These are phyloP conservation scores for Zygaena filipendulae DNA, from an alignment of 2,888 invertebrate species.

Conservation along the genomic window DNA sequence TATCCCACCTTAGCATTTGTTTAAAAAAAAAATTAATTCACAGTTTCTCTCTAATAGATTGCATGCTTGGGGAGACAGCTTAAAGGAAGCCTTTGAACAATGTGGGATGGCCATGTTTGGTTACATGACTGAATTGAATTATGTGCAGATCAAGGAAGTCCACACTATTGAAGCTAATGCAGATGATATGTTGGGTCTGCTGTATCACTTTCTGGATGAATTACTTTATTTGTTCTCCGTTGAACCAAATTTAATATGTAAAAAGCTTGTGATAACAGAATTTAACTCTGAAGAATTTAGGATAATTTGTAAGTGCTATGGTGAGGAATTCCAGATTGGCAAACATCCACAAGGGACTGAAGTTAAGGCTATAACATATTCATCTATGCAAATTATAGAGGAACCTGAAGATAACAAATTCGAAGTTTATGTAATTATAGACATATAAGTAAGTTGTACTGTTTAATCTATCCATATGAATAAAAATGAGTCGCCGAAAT, in stretches of 20 bases:
- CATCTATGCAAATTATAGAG: constrained; percentile 95
- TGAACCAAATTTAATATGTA: constrained; percentile 89
- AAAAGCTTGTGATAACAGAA: constrained; percentile 87
- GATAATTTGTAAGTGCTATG: constrained; percentile 84
- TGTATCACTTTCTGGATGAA: constrained; percentile 96
- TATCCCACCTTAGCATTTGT: too few relatives aligned
- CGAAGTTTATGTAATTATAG: constrained; percentile 97
- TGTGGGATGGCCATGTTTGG: constrained; percentile 96
- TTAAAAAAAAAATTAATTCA: neutral
- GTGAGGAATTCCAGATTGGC: constrained; percentile 93
- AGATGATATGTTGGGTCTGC: constrained; percentile 86
- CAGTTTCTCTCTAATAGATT: constrained; percentile 62
- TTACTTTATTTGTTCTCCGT: constrained; percentile 91
- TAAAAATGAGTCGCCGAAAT: too few relatives aligned
- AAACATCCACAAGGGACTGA: constrained; percentile 98
- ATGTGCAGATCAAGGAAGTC: constrained; percentile 82
- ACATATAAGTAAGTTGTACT: constrained; percentile 88
- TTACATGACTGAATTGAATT: constrained; percentile 94
- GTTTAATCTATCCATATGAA: too few relatives aligned
- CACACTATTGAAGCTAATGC: constrained; percentile 89
- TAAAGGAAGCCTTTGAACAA: constrained; percentile 94
- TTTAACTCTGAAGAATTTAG: constrained; percentile 86
- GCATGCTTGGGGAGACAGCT: constrained; percentile 90
- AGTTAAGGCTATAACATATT: constrained; percentile 99
- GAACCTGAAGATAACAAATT: constrained; percentile 74